Evolutionary conservation across 2,888 invertebrate species (phyloP).

Genomic region (Polietes domitor): DNA sequence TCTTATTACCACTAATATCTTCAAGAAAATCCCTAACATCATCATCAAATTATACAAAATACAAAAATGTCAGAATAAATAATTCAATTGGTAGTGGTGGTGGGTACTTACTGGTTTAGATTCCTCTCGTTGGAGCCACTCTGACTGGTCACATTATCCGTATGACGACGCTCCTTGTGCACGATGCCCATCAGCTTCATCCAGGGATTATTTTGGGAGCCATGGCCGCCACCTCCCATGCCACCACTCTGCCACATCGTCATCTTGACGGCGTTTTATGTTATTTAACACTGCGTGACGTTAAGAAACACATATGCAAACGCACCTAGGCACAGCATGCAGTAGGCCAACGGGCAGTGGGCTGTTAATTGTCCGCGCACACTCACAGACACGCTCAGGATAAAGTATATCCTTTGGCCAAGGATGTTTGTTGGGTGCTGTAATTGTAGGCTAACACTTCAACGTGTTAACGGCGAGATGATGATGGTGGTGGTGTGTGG

Average conservation of each 20-base stretch:
- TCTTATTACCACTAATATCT: no score
- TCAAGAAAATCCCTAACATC: no score
- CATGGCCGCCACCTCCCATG: constrained; percentile 89
- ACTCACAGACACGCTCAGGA: background rate
- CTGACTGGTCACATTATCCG: constrained; percentile 83
- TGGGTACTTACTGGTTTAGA: constrained; percentile 86
- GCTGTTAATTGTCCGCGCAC: background rate
- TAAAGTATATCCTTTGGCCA: background rate
- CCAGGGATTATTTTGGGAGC: constrained; percentile 91
- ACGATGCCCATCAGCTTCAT: constrained; percentile 92
- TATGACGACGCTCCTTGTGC: constrained; percentile 88
- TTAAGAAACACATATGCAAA: constrained; percentile 22
- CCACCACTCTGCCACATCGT: constrained; percentile 91
- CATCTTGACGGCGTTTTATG: constrained; percentile 81
- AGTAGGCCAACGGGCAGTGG: background rate
- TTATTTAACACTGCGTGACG: constrained; percentile 3
- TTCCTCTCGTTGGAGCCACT: constrained; percentile 85
- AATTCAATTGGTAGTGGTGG: background rate
- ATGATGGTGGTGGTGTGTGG: no score
- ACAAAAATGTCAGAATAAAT: no score
- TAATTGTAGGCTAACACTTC: background rate
- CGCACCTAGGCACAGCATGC: background rate
- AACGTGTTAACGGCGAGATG: background rate
- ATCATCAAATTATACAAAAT: no score
- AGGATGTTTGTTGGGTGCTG: background rate